These are phyloP conservation scores for Nezara viridula DNA, from an alignment of 2,888 invertebrate genomes.

Conservation along the genomic window DNA sequence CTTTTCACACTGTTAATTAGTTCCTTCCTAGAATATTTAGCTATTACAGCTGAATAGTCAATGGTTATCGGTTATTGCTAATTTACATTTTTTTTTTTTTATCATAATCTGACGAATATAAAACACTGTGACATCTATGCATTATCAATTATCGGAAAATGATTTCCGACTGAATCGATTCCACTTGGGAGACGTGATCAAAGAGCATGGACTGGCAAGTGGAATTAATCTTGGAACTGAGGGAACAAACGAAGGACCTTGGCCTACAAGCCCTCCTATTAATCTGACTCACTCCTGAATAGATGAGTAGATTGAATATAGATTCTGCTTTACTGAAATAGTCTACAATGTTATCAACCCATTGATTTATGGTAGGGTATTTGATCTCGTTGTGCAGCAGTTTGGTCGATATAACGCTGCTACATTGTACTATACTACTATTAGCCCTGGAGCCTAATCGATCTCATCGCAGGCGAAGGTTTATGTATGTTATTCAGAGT, in stretches of 20 bases:
- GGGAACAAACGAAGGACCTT: background rate
- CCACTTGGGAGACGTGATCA: background rate
- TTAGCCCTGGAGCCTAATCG: no score
- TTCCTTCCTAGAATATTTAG: no score
- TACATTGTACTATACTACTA: no score
- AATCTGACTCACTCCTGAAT: background rate
- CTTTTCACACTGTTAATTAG: background rate
- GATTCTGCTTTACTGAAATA: background rate
- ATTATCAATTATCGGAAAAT: background rate
- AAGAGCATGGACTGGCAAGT: background rate
- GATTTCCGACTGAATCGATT: background rate
- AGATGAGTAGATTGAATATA: conserved; percentile 12
- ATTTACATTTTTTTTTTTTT: background rate
- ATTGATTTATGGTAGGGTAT: background rate
- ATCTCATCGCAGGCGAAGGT: no score
- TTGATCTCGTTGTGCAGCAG: background rate
- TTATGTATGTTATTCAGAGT: no score
- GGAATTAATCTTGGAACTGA: background rate
- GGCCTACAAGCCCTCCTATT: conserved; percentile 1
- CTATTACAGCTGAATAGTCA: no score
- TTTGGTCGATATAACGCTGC: background rate
- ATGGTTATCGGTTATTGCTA: no score
- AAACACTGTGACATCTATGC: background rate
- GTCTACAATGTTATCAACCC: background rate
- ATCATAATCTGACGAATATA: background rate